A percentile compares a stretch with the other conserved stretches of the same genome.
Evolutionary conservation across 2,113 vertebrate genomes (phyloP).

Genomic region (Dromaius novaehollandiae): DNA sequence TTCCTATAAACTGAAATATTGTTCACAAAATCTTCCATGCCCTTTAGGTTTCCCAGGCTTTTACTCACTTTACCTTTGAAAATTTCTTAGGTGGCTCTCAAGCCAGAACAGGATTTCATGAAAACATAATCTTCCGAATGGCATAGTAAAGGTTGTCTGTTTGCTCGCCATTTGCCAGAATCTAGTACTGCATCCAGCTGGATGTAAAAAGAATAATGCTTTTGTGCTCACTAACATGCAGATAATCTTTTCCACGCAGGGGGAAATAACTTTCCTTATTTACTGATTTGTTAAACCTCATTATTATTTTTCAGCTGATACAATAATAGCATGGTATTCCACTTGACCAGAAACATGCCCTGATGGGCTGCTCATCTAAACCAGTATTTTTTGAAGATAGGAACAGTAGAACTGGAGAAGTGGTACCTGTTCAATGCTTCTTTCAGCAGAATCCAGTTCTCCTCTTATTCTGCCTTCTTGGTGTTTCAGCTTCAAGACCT

Average conservation of each 20-base stretch:
- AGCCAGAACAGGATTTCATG: not conserved
- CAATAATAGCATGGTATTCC: not conserved
- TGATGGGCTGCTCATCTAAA: not conserved
- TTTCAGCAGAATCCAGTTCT: not conserved
- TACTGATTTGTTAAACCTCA: not conserved
- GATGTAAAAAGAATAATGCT: not conserved
- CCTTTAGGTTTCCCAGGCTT: not conserved
- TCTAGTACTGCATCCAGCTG: not conserved
- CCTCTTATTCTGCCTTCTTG: not conserved
- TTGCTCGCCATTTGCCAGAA: not conserved
- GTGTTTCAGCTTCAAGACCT: not conserved
- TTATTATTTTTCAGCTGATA: not conserved
- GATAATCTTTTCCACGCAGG: not conserved
- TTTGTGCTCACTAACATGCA: not conserved
- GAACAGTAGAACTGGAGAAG: not conserved
- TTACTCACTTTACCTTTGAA: not conserved
- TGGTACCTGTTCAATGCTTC: not conserved
- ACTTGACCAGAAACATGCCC: not conserved
- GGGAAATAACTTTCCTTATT: not conserved
- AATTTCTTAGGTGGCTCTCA: not conserved
- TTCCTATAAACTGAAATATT: not conserved
- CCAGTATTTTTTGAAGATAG: not conserved
- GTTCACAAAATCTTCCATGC: not conserved
- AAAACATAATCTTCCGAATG: not conserved
- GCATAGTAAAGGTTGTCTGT: not conserved